phyloP scores from a whole-genome alignment of 2,888 invertebrate genomes.

The Diachrysia chrysitis region DNA sequence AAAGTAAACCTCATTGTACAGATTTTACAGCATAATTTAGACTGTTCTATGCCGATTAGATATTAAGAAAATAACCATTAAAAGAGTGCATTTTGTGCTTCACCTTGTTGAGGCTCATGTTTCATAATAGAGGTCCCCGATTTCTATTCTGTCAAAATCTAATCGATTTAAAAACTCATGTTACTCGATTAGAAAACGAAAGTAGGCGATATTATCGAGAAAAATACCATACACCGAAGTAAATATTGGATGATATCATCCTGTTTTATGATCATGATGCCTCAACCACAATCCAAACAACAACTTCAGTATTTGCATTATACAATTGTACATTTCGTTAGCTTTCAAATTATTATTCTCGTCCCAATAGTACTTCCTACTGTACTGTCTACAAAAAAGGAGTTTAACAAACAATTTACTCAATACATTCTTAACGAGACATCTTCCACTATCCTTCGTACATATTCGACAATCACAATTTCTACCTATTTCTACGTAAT shows the following conservation, averaged over 20 bases:
- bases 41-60: neutral
- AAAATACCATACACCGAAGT: neutral
- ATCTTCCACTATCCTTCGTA: slow-evolving; percentile 67
- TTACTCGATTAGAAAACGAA: neutral
- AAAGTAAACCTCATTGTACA: neutral
- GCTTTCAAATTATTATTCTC: slow-evolving; percentile 79
- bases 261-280: slow-evolving; percentile 80
- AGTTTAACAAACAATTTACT: slow-evolving; percentile 75
- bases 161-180: neutral
- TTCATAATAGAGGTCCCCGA: neutral
- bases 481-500: slow-evolving; percentile 74
- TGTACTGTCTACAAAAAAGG: slow-evolving; percentile 68
- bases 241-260: slow-evolving; percentile 45
- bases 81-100: too few relatives aligned
- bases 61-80: neutral
- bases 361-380: slow-evolving; percentile 78
- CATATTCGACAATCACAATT: slow-evolving; percentile 84
- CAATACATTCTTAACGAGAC: slow-evolving; percentile 72
- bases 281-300: slow-evolving; percentile 85
- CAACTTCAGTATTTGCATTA: slow-evolving; percentile 81
- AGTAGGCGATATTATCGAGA: neutral
- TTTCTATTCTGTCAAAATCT: neutral
- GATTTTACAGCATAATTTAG: neutral
- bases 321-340: slow-evolving; percentile 80
- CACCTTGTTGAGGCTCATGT: neutral